Evolutionary conservation across 2,113 vertebrate species (phyloP).

Genomic region (Proteles cristata): DNA sequence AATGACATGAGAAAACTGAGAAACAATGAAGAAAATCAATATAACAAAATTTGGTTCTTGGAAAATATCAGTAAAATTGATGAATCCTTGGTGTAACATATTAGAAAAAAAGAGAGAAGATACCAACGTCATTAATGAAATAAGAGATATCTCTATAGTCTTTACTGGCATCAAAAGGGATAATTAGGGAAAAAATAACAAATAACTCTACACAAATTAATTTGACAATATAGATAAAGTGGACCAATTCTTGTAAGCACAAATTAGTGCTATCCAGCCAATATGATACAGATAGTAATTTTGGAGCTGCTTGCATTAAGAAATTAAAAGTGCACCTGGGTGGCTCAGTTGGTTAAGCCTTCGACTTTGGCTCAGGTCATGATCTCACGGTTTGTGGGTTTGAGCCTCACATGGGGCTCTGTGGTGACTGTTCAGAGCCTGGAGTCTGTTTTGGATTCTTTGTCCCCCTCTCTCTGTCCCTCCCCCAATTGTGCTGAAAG

Average conservation of each 20-base stretch:
- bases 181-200: not conserved
- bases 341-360: no score
- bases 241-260: not conserved
- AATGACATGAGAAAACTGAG: not conserved
- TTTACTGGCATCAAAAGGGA: not conserved
- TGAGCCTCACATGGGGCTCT: no score
- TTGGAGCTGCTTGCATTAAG: no score
- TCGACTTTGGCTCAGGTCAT: no score
- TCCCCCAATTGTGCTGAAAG: not conserved
- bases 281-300: not conserved
- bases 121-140: not conserved
- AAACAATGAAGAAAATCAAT: not conserved
- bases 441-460: no score
- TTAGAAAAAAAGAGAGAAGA: not conserved
- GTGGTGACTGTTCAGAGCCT: no score
- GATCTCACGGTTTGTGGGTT: no score
- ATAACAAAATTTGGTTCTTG: not conserved
- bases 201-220: not conserved
- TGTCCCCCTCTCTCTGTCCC: no score
- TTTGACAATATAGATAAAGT: not conserved
- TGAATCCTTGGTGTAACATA: not conserved
- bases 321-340: no score
- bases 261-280: not conserved
- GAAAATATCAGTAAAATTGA: not conserved
- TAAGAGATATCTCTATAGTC: not conserved